Evolutionary conservation across 2,797 vertebrate genomes (phyloP).

Genomic region (Coranthus polyacanthus): DNA sequence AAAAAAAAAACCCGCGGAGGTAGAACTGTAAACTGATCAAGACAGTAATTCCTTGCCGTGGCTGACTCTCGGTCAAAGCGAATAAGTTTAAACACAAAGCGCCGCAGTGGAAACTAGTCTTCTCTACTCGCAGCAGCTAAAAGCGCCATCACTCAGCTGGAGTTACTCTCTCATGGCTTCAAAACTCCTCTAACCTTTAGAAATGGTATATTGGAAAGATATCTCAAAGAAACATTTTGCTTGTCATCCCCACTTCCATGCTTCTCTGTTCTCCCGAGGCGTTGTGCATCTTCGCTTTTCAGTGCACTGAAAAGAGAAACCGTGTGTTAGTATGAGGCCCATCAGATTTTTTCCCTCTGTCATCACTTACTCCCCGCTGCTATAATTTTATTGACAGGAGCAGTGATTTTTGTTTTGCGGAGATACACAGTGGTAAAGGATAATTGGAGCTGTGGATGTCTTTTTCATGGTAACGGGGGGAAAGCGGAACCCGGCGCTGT

Average conservation of each 20-base stretch:
- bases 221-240: constrained; percentile 69
- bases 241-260: constrained; percentile 51
- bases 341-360: constrained; percentile 41
- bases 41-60: constrained; percentile 24
- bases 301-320: background rate
- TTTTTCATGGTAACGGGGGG: constrained; percentile 61
- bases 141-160: constrained; percentile 46
- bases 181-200: constrained; percentile 65
- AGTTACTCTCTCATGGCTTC: constrained; percentile 45
- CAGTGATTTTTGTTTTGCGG: constrained; percentile 61
- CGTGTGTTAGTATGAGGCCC: too few relatives aligned
- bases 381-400: constrained; percentile 69
- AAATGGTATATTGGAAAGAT: constrained; percentile 63
- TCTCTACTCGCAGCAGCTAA: constrained; percentile 25
- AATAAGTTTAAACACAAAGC: constrained; percentile 31
- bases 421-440: constrained; percentile 65
- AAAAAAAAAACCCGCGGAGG: constrained; percentile 14
- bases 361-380: constrained; percentile 49
- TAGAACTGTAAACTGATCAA: constrained; percentile 56
- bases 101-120: constrained; percentile 14
- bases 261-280: constrained; percentile 50
- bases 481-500: constrained; percentile 56
- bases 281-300: constrained; percentile 36
- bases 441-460: constrained; percentile 76
- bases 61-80: constrained; percentile 45